Conservation (phyloP, 2,113 vertebrate species). For the Phocoena sinus region DNA sequence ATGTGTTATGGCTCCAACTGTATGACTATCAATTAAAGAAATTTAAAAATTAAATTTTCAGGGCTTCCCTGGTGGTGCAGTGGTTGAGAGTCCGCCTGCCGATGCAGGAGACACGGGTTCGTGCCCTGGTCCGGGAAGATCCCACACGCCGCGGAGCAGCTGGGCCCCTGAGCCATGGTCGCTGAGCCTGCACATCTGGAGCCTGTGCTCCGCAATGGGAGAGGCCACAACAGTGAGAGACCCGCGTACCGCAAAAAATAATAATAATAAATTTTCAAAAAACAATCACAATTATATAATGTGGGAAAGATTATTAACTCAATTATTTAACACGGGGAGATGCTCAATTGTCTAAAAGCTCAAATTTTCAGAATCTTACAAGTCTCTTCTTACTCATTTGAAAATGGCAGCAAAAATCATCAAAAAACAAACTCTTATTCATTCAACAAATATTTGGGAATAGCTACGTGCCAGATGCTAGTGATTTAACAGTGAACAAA, state of each 20-base stretch:
- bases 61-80: too few species aligned
- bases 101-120: too few species aligned
- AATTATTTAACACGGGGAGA: neutral
- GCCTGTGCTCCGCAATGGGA: too few species aligned
- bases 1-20: neutral
- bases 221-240: too few species aligned
- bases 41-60: neutral
- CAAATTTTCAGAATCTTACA: neutral
- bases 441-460: neutral
- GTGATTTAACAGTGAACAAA: neutral
- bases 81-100: too few species aligned
- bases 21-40: constrained; percentile 19
- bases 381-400: neutral
- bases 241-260: neutral
- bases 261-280: neutral
- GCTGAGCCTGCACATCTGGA: too few species aligned
- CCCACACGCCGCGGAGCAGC: too few species aligned
- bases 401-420: constrained; percentile 1
- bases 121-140: too few species aligned
- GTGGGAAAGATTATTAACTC: neutral
- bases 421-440: neutral
- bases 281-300: neutral
- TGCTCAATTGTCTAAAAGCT: neutral
- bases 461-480: neutral
- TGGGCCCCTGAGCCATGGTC: too few species aligned